Conservation (phyloP, 2,797 vertebrate genomes). For the Enteromius treurensis region DNA sequence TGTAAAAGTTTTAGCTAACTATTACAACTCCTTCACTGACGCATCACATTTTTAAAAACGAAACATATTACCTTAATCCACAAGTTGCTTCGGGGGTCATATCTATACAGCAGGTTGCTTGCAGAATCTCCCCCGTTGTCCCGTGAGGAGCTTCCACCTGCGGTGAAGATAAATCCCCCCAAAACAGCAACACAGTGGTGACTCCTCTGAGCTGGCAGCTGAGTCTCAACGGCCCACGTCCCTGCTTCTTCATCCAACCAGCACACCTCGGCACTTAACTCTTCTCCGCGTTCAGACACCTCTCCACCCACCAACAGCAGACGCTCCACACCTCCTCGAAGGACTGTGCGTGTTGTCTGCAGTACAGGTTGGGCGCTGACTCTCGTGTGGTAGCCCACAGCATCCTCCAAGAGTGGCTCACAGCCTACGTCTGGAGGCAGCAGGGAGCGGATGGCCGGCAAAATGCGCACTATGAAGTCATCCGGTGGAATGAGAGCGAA, state of each 20-base stretch:
- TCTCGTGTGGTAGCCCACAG: conserved; percentile 83
- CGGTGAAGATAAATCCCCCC: conserved; percentile 91
- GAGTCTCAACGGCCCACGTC: conserved; percentile 86
- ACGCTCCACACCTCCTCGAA: conserved; percentile 82
- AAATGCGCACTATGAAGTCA: conserved; percentile 81
- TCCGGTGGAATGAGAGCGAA: conserved; percentile 87
- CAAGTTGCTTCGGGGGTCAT: conserved; percentile 91
- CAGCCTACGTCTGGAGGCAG: conserved; percentile 83
- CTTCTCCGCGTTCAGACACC: conserved; percentile 89
- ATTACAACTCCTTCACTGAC: background rate
- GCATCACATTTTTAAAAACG: background rate
- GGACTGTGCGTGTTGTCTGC: conserved; percentile 80
- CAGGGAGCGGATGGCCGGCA: conserved; percentile 83
- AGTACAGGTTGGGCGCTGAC: conserved; percentile 85
- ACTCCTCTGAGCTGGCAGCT: conserved; percentile 87
- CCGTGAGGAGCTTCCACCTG: conserved; percentile 90
- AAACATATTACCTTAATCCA: conserved; percentile 88
- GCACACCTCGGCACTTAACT: conserved; percentile 90
- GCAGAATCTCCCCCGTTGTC: conserved; percentile 91
- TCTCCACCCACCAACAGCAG: conserved; percentile 93
- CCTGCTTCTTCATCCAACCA: conserved; percentile 81
- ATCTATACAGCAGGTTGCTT: conserved; percentile 92
- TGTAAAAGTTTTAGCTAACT: background rate
- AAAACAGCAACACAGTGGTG: conserved; percentile 91
- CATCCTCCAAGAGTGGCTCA: conserved; percentile 87